Base-by-base conservation (phyloP, 2,797 vertebrate genomes). In the Ispidina lecontei region DNA sequence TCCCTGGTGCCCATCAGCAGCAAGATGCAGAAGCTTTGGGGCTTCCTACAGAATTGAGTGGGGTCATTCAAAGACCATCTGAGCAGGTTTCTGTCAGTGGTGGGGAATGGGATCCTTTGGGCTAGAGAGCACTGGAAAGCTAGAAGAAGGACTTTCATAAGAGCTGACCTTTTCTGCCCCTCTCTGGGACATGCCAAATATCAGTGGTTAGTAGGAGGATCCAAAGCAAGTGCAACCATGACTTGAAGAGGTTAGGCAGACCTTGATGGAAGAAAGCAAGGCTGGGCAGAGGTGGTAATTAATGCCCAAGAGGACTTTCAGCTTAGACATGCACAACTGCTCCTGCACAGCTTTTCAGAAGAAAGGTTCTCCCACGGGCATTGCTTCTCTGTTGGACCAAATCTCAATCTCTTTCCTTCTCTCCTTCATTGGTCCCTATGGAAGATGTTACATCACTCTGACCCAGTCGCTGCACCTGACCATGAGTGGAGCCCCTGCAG, bases 391-490 rank as follows among this genome's bases (percentile, higher is more conserved):
- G 21, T 37, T 63, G 23, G 26, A 39, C 25, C 62, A 43, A 23
- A 12, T 18, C 35, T 83, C 59, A 33, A 9, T 10, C 33, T 69
- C 11, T 59, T 17, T 63, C 10, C 35, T 47, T 60, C 58, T 49
- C 19, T 13, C 44, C 22, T 83, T 84, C 5, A 1, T 14, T 3
- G 25, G 59, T 82, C 18, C 3, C 82, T 74, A 55, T 71, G 60
- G 10, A 90, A 99, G 99, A 81, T 99, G 99, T 92, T 99, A 99
- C 96, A 99, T 99, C 96, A 99, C 99, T 7, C 97, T 99, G 95
- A 99, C 99, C 19, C 99, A 99, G 97, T 99, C 98, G 0, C 98
- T 99, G 62, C 99, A 99, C 96, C 97, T 99, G 89, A 99, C 98
- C 71, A 99, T 99, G 99, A 99, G 99, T 0, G 99, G 99, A 5